Base-by-base conservation (phyloP, 2,888 invertebrate genomes). In the Diabrotica balteata region DNA sequence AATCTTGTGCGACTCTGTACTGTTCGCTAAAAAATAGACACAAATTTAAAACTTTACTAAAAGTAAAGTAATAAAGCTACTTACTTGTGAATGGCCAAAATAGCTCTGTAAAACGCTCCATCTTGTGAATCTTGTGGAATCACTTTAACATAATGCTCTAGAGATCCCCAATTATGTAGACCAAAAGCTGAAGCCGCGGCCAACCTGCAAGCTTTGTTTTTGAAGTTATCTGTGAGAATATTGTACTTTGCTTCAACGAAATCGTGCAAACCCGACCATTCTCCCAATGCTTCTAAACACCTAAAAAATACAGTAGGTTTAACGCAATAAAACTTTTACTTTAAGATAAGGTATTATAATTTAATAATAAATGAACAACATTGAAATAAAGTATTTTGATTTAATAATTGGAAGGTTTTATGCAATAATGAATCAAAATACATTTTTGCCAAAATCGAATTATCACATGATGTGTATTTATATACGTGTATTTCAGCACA, bases 141-240 rank as follows among this genome's bases (percentile, higher is more conserved):
- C 74, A 93, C 90, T 63, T 88, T 89, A 0, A 96, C 95, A 81
- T 97, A 84, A 65, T 93, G 91, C 73, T 94, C 91, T 96, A 99
- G 96, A 5, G 93, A 91, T 44, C 93, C 93, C 96, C 97, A 98
- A 78, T 97, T 93, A 66, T 92, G 93, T 17, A 97, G 86, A 3
- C 98, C 98, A 96, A 99, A 99, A 0, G 98, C 94, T 1, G 98
- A 94, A 0, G 97, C 95, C 0, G 95, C 93, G 0, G 97, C 97
- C 84, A 98, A 89, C 45, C 96, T 90, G 0, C 97, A 95, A 80
- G 98, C 95, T 77, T 86, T 85, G 72, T 88, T 87, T 68, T 87
- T 85, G n/a, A 86, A 88, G 50, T 86, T 86, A 5, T 88, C 87
- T 0, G 80, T 75, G 86, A 88, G 65, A 84, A 87, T 75, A 42